phyloP scores from a whole-genome alignment of 30 jellyfish, hydroid and myxozoan species.

The Chrysaora quinquecirrha region DNA sequence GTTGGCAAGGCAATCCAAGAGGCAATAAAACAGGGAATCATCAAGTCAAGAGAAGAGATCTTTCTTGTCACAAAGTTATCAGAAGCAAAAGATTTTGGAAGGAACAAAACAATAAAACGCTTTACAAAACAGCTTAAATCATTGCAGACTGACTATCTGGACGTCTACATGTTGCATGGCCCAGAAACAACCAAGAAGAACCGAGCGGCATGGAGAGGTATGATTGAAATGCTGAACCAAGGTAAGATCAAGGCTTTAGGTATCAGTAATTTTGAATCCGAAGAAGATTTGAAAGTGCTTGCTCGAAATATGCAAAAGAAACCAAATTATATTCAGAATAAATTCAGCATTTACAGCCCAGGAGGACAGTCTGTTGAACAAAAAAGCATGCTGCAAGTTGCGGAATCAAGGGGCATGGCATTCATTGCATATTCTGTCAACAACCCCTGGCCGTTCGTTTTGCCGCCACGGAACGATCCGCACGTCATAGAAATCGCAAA shows the following conservation, averaged over 20 bases:
- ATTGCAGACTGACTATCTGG: constrained; percentile 38
- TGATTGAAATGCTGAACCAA: constrained; percentile 46
- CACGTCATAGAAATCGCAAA: constrained; percentile 51
- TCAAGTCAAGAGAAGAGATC: constrained; percentile 67
- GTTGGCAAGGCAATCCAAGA: constrained; percentile 62
- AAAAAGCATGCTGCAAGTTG: constrained; percentile 35
- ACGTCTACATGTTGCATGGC: constrained; percentile 72
- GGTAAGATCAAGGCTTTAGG: constrained; percentile 66
- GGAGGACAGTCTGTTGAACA: constrained; percentile 50
- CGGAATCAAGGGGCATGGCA: constrained; percentile 56
- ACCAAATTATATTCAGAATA: constrained; percentile 63
- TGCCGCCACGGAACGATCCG: constrained; percentile 62
- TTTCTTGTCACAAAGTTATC: constrained; percentile 69
- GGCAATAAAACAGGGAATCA: constrained; percentile 43
- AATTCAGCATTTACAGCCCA: constrained; percentile 66
- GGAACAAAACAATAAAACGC: constrained; percentile 19
- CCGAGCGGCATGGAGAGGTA: constrained; percentile 63
- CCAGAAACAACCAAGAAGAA: constrained; percentile 45
- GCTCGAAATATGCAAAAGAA: constrained; percentile 35
- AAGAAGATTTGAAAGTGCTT: constrained; percentile 7
- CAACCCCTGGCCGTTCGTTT: constrained; percentile 57
- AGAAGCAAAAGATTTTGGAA: constrained; percentile 28
- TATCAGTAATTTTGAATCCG: constrained; percentile 58
- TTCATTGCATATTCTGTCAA: constrained; percentile 60
- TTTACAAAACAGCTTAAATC: constrained; percentile 19